Evolutionary conservation across 2,113 vertebrate genomes (phyloP).

Genomic region (rabbit (Oryctolagus cuniculus)): DNA sequence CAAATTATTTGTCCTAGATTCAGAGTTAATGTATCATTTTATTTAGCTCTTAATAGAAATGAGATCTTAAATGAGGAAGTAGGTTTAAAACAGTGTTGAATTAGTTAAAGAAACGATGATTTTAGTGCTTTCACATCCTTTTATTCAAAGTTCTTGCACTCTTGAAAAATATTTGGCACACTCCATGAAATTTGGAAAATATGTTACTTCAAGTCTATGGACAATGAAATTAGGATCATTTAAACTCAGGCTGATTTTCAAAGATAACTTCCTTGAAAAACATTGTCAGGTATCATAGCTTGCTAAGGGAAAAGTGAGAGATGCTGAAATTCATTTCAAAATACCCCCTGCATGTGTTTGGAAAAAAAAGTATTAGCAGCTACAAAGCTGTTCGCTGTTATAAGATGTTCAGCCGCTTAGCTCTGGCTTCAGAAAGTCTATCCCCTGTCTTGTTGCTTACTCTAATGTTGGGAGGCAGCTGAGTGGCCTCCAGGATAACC

Average conservation of each 20-base stretch:
- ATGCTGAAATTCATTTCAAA: slow-evolving; percentile 58
- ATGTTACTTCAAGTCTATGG: not conserved
- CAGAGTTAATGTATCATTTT: slow-evolving; percentile 60
- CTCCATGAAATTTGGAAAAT: not conserved
- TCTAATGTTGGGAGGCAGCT: slow-evolving; percentile 28
- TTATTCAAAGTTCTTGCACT: slow-evolving; percentile 41
- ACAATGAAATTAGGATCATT: slow-evolving; percentile 39
- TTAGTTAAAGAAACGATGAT: slow-evolving; percentile 64
- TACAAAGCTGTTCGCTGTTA: not conserved
- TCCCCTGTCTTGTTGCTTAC: not conserved
- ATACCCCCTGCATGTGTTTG: not conserved
- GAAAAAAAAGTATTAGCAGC: not conserved
- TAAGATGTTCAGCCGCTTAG: not conserved
- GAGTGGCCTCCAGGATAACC: slow-evolving; percentile 3
- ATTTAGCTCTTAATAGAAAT: slow-evolving; percentile 47
- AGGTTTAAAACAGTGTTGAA: slow-evolving; percentile 57
- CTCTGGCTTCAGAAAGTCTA: slow-evolving; percentile 3
- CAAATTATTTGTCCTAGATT: slow-evolving; percentile 36
- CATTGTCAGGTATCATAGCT: slow-evolving; percentile 26
- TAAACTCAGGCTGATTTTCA: slow-evolving; percentile 58
- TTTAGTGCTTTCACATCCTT: slow-evolving; percentile 27
- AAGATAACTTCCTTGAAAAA: slow-evolving; percentile 61
- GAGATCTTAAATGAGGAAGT: slow-evolving; percentile 20
- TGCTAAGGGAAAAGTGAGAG: slow-evolving; percentile 14
- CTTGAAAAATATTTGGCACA: slow-evolving; percentile 36